A percentile compares a stretch with the other conserved stretches of the same genome.
Evolutionary conservation across 2,888 invertebrate species (phyloP).

Genomic region (Furcula furcula): DNA sequence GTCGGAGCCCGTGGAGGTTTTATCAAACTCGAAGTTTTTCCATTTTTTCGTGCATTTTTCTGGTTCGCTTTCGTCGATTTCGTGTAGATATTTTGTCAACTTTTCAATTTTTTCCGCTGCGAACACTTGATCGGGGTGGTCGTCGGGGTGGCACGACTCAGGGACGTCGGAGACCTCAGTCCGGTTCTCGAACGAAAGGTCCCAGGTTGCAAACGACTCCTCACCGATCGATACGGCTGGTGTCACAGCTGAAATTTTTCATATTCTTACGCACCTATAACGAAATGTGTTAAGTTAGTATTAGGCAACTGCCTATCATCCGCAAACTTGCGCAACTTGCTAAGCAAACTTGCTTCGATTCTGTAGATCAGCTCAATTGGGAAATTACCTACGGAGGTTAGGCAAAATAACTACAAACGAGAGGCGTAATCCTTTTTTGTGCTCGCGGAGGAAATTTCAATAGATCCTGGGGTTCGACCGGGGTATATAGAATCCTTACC

Average conservation of each 20-base stretch:
- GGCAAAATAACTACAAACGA: too few relatives aligned
- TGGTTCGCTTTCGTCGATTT: constrained; percentile 25
- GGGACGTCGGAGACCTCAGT: constrained; percentile 48
- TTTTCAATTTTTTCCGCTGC: constrained; percentile 77
- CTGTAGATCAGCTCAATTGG: too few relatives aligned
- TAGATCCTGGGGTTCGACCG: too few relatives aligned
- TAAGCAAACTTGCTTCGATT: too few relatives aligned
- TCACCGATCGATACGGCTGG: constrained; percentile 43
- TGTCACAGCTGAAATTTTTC: constrained; percentile 70
- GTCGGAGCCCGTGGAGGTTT: constrained; percentile 30
- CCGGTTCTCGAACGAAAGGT: constrained; percentile 54
- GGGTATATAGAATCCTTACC: too few relatives aligned
- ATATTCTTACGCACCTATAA: constrained; percentile 70
- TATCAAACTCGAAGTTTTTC: constrained; percentile 54
- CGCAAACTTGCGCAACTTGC: too few relatives aligned
- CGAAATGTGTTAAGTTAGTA: constrained; percentile 15
- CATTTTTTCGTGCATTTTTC: constrained; percentile 52
- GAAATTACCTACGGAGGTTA: too few relatives aligned
- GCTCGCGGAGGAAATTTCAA: too few relatives aligned
- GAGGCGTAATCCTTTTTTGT: too few relatives aligned
- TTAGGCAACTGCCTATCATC: neutral
- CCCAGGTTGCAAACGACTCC: constrained; percentile 43
- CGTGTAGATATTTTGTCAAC: constrained; percentile 69
- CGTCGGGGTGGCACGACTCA: constrained; percentile 43
- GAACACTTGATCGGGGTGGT: constrained; percentile 31